Percentiles rank a stretch among this genome's conserved stretches.
Evolutionary conservation across 2,113 vertebrate species (phyloP).

Genomic region (Chroicocephalus ridibundus): DNA sequence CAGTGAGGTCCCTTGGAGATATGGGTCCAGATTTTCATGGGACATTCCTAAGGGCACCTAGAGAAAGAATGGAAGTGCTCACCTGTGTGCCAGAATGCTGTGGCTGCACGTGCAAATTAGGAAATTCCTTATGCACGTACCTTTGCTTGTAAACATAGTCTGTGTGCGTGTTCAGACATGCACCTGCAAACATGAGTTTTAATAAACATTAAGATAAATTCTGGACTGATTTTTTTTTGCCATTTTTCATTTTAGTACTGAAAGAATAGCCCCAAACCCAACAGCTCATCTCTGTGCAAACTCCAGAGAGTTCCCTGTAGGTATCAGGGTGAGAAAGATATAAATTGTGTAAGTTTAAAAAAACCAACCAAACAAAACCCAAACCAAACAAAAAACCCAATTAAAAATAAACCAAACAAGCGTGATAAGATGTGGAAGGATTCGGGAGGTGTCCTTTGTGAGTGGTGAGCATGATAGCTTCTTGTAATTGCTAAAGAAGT

Average conservation of each 20-base stretch:
- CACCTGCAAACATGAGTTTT: background rate
- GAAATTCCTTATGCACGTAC: background rate
- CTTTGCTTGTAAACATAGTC: background rate
- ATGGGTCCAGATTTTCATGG: background rate
- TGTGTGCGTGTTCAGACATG: fast-evolving
- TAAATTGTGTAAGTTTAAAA: background rate
- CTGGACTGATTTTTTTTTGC: background rate
- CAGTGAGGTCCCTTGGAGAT: background rate
- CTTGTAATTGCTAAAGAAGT: background rate
- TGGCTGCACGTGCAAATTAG: background rate
- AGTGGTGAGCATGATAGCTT: fast-evolving
- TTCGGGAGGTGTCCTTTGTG: background rate
- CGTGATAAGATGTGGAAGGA: background rate
- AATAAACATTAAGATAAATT: background rate
- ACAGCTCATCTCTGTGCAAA: background rate
- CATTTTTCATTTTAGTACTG: background rate
- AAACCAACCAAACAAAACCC: background rate
- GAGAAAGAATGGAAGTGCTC: background rate
- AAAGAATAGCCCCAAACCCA: background rate
- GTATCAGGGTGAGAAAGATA: background rate
- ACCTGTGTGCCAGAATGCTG: fast-evolving
- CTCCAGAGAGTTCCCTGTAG: background rate
- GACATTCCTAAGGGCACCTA: background rate
- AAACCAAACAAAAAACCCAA: background rate
- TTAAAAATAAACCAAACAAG: background rate